These are phyloP conservation scores for Syncerus caffer DNA, from an alignment of 2,797 vertebrate genomes.

Conservation along the genomic window DNA sequence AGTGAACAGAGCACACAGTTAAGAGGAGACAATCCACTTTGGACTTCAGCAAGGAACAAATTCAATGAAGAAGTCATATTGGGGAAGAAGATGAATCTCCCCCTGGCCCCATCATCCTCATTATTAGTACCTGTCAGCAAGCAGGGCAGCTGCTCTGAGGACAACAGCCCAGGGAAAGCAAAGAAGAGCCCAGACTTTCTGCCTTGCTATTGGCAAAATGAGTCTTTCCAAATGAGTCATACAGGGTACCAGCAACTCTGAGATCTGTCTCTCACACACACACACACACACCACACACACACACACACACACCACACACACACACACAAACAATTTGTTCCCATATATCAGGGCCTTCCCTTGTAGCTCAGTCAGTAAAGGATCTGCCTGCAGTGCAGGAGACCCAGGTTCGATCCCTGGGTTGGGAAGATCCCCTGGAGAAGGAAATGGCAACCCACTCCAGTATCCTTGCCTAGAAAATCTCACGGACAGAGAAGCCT, in stretches of 20 bases:
- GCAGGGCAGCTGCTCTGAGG: slow-evolving; percentile 47
- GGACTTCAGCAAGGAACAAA: slow-evolving; percentile 54
- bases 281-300: neutral
- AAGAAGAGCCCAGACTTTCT: neutral
- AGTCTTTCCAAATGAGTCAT: slow-evolving; percentile 33
- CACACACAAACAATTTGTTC: neutral
- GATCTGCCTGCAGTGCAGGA: neutral
- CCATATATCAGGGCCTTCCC: neutral
- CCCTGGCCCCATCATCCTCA: slow-evolving; percentile 52
- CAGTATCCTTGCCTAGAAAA: neutral
- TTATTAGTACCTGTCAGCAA: slow-evolving; percentile 68
- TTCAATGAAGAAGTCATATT: slow-evolving; percentile 58
- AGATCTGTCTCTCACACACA: neutral
- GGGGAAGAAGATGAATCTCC: slow-evolving; percentile 53
- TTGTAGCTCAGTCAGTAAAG: neutral
- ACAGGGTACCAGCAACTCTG: neutral
- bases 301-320: neutral
- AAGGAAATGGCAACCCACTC: neutral
- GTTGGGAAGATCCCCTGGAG: neutral
- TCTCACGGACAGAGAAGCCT: neutral
- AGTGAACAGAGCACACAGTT: neutral
- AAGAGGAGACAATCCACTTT: slow-evolving; percentile 43
- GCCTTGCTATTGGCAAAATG: slow-evolving; percentile 54
- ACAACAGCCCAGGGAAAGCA: slow-evolving; percentile 46
- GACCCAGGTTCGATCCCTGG: neutral